These are phyloP conservation scores for Drosophila baimaii DNA, from an alignment of 1,140 invertebrate species.

Conservation along the genomic window DNA sequence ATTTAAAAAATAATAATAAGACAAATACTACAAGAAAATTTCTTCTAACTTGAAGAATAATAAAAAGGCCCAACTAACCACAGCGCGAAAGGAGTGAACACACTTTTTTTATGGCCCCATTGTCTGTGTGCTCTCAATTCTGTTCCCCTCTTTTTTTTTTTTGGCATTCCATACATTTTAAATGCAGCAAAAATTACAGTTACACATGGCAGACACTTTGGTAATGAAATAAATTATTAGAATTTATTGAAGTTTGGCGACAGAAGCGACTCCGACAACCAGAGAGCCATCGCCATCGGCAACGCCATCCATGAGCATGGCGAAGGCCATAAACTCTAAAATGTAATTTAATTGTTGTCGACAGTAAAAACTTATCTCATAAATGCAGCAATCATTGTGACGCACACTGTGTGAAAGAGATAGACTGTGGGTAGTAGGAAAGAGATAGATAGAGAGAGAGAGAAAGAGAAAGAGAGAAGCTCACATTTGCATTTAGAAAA, in stretches of 20 bases:
- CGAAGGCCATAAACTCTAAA: constrained; percentile 69
- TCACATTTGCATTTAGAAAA: constrained; percentile 36
- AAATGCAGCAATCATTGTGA: constrained; percentile 69
- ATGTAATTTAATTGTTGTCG: constrained; percentile 79
- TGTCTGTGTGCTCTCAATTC: constrained; percentile 29
- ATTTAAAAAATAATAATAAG: too few species aligned
- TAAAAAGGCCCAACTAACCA: constrained; percentile 12
- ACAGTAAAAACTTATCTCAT: constrained; percentile 78
- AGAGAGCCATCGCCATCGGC: constrained; percentile 14
- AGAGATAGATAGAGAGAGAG: neutral
- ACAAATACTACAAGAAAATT: neutral
- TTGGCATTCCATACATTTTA: constrained; percentile 54
- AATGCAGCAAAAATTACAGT: constrained; percentile 52
- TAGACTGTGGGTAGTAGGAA: neutral
- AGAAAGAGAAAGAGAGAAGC: neutral
- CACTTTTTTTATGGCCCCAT: constrained; percentile 26
- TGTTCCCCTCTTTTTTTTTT: neutral
- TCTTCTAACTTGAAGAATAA: neutral
- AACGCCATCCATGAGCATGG: constrained; percentile 7
- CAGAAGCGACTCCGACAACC: constrained; percentile 51
- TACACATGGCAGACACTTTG: constrained; percentile 24
- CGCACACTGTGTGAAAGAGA: constrained; percentile 24
- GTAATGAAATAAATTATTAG: constrained; percentile 74
- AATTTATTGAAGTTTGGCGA: constrained; percentile 76
- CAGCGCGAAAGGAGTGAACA: neutral